Conservation (phyloP, 1,140 invertebrate genomes). For the Drosophila sulfurigaster region DNA sequence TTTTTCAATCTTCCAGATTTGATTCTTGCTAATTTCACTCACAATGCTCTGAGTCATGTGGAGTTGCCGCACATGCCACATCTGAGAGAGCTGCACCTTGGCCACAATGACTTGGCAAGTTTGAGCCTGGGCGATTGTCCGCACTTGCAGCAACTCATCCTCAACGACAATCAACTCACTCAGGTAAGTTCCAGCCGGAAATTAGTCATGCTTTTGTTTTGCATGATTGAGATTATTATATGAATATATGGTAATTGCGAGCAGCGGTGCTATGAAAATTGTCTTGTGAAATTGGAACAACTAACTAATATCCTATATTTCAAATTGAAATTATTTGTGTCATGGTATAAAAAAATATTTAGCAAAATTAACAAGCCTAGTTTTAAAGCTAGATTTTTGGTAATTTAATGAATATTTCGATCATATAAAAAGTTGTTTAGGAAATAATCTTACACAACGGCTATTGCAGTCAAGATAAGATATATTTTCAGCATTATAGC, state of each 20-base stretch:
- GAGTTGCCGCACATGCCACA: conserved; percentile 58
- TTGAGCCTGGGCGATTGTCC: conserved; percentile 56
- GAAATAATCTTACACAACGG: no score
- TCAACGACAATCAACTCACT: conserved; percentile 63
- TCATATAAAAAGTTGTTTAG: no score
- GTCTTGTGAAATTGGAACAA: neutral
- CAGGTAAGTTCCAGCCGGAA: conserved; percentile 51
- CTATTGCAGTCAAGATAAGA: no score
- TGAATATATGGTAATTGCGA: no score
- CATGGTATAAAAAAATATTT: neutral
- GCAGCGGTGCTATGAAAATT: neutral
- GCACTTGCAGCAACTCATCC: conserved; percentile 52
- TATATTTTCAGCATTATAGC: no score
- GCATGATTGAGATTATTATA: no score
- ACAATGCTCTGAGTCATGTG: conserved; percentile 56
- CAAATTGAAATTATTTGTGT: neutral
- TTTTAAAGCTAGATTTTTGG: no score
- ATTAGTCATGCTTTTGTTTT: no score
- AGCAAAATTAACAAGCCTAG: no score
- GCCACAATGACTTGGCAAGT: conserved; percentile 64
- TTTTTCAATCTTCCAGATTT: conserved; percentile 58
- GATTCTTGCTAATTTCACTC: conserved; percentile 74
- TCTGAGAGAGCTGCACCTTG: conserved; percentile 64
- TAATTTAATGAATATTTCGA: no score
- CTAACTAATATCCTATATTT: neutral